phyloP scores from a whole-genome alignment of 2,113 vertebrate species.

The Nestor notabilis region DNA sequence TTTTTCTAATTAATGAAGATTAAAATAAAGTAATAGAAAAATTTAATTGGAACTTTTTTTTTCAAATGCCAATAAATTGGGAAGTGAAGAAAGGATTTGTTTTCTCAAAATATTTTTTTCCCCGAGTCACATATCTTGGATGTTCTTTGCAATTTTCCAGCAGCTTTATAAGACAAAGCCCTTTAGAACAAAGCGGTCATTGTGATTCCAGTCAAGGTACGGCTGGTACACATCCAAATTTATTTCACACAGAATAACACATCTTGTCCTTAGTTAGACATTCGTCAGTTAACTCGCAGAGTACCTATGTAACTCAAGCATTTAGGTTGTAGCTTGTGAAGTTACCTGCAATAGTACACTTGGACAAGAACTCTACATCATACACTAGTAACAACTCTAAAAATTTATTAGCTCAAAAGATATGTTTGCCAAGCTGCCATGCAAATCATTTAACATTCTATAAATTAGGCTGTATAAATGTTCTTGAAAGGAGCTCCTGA shows the following conservation, averaged over 20 bases:
- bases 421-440: fast-evolving
- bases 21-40: not conserved
- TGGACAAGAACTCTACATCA: not conserved
- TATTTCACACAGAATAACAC: not conserved
- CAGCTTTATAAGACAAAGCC: not conserved
- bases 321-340: not conserved
- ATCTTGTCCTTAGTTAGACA: not conserved
- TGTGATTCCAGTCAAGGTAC: not conserved
- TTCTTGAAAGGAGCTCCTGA: not conserved
- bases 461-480: not conserved
- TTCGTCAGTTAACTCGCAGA: not conserved
- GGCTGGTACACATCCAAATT: not conserved
- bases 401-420: not conserved
- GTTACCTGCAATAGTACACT: not conserved
- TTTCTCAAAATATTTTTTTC: not conserved
- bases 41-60: not conserved
- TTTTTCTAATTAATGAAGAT: not conserved
- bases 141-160: not conserved
- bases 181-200: not conserved
- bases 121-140: not conserved
- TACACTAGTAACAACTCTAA: not conserved
- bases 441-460: not conserved
- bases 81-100: not conserved
- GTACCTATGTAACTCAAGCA: not conserved
- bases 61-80: not conserved